phyloP scores from a whole-genome alignment of 2,888 invertebrate species.

The Caenorhabditis drosophilae region DNA sequence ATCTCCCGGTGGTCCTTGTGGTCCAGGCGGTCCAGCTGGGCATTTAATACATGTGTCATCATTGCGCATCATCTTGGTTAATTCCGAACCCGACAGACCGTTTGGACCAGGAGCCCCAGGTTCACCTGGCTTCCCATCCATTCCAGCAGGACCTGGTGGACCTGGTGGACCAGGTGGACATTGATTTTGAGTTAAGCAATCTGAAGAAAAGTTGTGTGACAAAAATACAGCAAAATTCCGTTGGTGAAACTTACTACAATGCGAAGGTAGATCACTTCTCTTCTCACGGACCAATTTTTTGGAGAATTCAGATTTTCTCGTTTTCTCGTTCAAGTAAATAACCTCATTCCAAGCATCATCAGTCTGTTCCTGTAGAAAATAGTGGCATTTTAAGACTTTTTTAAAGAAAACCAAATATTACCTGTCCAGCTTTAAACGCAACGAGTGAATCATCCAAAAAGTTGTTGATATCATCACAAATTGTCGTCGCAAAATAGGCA shows the following conservation, averaged over 20 bases:
- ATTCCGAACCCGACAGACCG: conserved; percentile 35
- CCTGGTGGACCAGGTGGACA: conserved; percentile 55
- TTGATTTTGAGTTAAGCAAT: conserved; percentile 29
- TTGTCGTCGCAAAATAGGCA: conserved; percentile 28
- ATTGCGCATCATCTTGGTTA: conserved; percentile 23
- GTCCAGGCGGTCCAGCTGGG: conserved; percentile 46
- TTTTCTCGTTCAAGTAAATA: conserved; percentile 16
- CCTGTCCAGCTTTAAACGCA: conserved; percentile 32
- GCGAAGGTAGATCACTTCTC: conserved; percentile 31
- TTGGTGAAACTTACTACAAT: conserved; percentile 20
- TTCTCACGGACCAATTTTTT: conserved; percentile 12
- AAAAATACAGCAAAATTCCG: neutral
- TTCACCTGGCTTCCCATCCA: conserved; percentile 41
- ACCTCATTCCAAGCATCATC: conserved; percentile 47
- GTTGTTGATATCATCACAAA: conserved; percentile 43
- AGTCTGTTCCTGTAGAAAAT: conserved; percentile 11
- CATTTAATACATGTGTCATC: conserved; percentile 46
- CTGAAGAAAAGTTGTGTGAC: conserved; percentile 16
- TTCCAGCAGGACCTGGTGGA: conserved; percentile 45
- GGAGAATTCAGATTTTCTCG: neutral
- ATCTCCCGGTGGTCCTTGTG: conserved; percentile 27
- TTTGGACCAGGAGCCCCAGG: conserved; percentile 35
- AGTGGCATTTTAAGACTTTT: neutral
- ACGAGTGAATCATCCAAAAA: conserved; percentile 37
- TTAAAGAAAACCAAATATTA: neutral